These are phyloP conservation scores for Trichonephila clavata DNA, from an alignment of 1,140 invertebrate genomes.

Conservation along the genomic window DNA sequence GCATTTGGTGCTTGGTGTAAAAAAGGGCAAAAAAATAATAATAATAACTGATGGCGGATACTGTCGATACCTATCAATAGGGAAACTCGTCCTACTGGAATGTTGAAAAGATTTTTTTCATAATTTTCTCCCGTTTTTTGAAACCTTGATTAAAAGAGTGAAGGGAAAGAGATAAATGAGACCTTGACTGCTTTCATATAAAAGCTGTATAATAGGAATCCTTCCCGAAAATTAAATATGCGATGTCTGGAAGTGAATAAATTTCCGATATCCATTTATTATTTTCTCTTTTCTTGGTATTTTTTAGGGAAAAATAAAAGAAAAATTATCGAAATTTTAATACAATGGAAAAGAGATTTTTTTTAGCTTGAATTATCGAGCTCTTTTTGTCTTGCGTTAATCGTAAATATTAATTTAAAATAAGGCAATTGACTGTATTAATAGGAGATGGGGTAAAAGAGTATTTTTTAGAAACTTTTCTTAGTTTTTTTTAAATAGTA, in stretches of 20 bases:
- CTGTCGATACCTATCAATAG: conserved; percentile 75
- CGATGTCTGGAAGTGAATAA: conserved; percentile 47
- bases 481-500: not conserved
- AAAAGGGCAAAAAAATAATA: conserved; percentile 29
- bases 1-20: conserved; percentile 23
- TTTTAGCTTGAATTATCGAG: not conserved
- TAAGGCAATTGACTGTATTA: not conserved
- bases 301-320: not conserved
- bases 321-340: conserved; percentile 44
- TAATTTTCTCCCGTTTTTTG: conserved; percentile 33
- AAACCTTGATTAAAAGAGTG: conserved; percentile 65
- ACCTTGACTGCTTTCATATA: conserved; percentile 36
- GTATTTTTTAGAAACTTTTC: not conserved
- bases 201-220: conserved; percentile 45
- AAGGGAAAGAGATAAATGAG: conserved; percentile 56
- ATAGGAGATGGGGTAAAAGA: not conserved
- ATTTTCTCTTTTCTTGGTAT: not conserved
- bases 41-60: conserved; percentile 56
- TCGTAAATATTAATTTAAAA: conserved; percentile 39
- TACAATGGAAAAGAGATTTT: not conserved
- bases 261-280: conserved; percentile 51
- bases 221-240: conserved; percentile 44
- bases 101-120: conserved; percentile 42
- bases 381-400: not conserved
- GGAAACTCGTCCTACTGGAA: conserved; percentile 54